Base-by-base conservation (phyloP, 2,797 vertebrate genomes). In the Syncerus caffer region DNA sequence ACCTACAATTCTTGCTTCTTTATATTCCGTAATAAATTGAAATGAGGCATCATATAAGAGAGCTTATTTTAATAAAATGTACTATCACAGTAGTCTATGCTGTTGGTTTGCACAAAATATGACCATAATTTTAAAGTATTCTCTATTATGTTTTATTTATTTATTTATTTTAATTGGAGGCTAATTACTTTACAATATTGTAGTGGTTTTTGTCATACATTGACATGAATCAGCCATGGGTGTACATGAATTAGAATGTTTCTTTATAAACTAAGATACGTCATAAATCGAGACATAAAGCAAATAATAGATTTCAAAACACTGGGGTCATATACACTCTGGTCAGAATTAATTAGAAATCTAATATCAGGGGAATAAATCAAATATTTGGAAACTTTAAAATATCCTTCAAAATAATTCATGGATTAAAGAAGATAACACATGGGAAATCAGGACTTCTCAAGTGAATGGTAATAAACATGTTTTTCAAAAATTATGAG, bases 61-160 rank as follows among this genome's bases (percentile, higher is more conserved):
- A 94, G 16, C 50, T 71, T 85, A 94, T 86, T 82, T 79, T 95
- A 82, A 91, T 57, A n/a, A 89, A 83, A 93, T 85, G 8, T 74
- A 64, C 7, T 79, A 53, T 10, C 74, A 74, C 34, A 17, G 11
- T 16, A 95, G 14, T 53, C 38, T 14, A 7, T 79, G 9, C 38
- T 85, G 3, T 95, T 74, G 29, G 10, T 38, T 95, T 25, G 62
- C 58, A 90, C 8, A 84, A 86, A 93, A 95, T 64, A 84, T 38
- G 4, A 34, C 78, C 1, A 5, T 62, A 93, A 93, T 82, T 83
- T 94, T 84, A 38, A 93, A 87, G 12, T 78, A 92, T 76, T 95
- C 8, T 6, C 34, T 74, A 12, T 82, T 31, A 84, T 89, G 16
- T 87, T 91, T 38, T 64, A 64, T n/a, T 12, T 21, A 21, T 34